phyloP scores from a whole-genome alignment of 2,888 invertebrate species.

The Polietes domitor region DNA sequence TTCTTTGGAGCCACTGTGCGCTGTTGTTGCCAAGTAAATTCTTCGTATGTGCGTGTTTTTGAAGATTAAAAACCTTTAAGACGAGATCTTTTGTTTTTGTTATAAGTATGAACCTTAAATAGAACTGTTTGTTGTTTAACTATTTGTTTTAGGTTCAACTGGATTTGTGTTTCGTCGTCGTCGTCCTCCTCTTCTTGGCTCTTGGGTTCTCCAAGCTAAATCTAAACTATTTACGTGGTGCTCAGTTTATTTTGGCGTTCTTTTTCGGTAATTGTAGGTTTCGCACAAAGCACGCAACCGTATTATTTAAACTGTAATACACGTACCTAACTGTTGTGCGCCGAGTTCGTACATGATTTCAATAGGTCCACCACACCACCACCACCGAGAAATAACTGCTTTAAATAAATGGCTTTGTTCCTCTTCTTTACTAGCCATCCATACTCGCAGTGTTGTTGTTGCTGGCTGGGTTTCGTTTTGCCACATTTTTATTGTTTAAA shows the following conservation, averaged over 20 bases:
- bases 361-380: slow-evolving; percentile 57
- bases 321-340: slow-evolving; percentile 50
- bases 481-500: neutral
- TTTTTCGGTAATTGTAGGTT: slow-evolving; percentile 63
- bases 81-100: neutral
- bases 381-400: slow-evolving; percentile 31
- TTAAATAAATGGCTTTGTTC: slow-evolving; percentile 52
- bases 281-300: slow-evolving; percentile 58
- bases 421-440: too few relatives aligned
- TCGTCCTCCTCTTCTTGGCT: neutral
- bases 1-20: too few relatives aligned
- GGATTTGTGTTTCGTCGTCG: neutral
- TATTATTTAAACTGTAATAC: slow-evolving; percentile 64
- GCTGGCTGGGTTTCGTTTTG: neutral
- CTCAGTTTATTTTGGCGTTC: slow-evolving; percentile 25
- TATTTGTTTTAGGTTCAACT: slow-evolving; percentile 12
- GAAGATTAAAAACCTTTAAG: slow-evolving; percentile 37
- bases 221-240: slow-evolving; percentile 20
- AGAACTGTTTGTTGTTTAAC: slow-evolving; percentile 42
- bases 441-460: neutral
- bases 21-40: slow-evolving; percentile 38
- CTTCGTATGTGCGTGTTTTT: slow-evolving; percentile 57
- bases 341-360: slow-evolving; percentile 46
- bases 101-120: slow-evolving; percentile 51
- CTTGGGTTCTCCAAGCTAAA: neutral